Percentiles rank a stretch among this genome's conserved stretches.
Evolutionary conservation across 2,797 vertebrate species (phyloP).

Genomic region (Falco columbarius): DNA sequence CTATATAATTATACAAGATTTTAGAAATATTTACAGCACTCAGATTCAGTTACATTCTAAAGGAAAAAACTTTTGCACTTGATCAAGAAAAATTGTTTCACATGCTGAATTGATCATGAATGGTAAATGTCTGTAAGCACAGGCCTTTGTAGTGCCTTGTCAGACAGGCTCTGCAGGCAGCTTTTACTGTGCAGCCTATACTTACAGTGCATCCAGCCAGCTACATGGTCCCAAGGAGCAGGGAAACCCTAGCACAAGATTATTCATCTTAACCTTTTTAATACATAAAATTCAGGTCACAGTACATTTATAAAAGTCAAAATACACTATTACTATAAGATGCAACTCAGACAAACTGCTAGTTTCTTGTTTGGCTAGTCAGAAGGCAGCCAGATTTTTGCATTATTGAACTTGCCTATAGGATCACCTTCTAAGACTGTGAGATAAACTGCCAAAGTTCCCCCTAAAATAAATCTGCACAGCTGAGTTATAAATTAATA

Average conservation of each 20-base stretch:
- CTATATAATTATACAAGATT: neutral
- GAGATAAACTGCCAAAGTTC: neutral
- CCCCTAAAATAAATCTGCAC: neutral
- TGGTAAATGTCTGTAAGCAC: neutral
- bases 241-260: neutral
- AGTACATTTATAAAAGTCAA: neutral
- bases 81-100: neutral
- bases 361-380: neutral
- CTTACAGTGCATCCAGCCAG: accelerated
- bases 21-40: neutral
- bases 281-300: neutral
- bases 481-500: neutral
- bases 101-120: neutral
- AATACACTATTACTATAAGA: neutral
- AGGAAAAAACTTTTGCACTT: neutral
- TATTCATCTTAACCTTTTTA: neutral
- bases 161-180: neutral
- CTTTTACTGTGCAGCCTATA: neutral
- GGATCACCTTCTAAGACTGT: neutral
- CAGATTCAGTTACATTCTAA: neutral
- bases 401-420: neutral
- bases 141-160: neutral
- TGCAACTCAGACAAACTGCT: neutral
- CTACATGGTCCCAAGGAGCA: neutral
- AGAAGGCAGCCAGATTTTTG: neutral